A percentile compares a stretch with the other conserved stretches of the same genome.
These are phyloP conservation scores for Microchirus variegatus DNA, from an alignment of 2,797 vertebrate species.

Conservation along the genomic window DNA sequence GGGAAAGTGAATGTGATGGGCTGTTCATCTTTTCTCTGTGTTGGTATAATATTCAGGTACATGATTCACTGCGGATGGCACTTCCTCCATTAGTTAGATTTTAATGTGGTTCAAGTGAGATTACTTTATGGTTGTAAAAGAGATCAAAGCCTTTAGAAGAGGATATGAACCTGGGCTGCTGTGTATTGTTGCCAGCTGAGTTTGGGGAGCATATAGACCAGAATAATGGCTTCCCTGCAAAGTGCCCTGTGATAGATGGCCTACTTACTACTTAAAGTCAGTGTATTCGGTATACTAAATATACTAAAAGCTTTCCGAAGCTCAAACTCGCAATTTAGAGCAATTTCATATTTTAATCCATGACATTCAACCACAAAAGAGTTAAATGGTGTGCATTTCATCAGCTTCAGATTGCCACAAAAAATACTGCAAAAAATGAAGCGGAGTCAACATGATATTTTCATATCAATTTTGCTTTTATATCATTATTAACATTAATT, in stretches of 20 bases:
- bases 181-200: slow-evolving; percentile 51
- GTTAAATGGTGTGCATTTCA: no score
- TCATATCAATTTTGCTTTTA: no score
- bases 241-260: slow-evolving; percentile 28
- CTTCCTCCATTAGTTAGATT: slow-evolving; percentile 60
- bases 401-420: no score
- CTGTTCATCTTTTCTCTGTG: slow-evolving; percentile 61
- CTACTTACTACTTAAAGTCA: no score
- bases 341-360: no score
- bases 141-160: slow-evolving; percentile 65
- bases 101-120: slow-evolving; percentile 70
- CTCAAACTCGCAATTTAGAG: no score
- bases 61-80: slow-evolving; percentile 51
- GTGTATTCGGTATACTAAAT: no score
- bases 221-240: slow-evolving; percentile 43
- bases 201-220: slow-evolving; percentile 34
- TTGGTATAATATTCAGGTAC: slow-evolving; percentile 41
- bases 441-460: no score
- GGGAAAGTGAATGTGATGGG: slow-evolving; percentile 63
- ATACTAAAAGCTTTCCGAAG: no score
- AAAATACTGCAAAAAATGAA: no score
- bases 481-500: no score
- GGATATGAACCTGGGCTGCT: slow-evolving; percentile 57
- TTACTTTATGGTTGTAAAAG: slow-evolving; percentile 65
- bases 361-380: no score